Base-by-base conservation (phyloP, 2,888 invertebrate genomes). In the Nasonovia ribisnigri region DNA sequence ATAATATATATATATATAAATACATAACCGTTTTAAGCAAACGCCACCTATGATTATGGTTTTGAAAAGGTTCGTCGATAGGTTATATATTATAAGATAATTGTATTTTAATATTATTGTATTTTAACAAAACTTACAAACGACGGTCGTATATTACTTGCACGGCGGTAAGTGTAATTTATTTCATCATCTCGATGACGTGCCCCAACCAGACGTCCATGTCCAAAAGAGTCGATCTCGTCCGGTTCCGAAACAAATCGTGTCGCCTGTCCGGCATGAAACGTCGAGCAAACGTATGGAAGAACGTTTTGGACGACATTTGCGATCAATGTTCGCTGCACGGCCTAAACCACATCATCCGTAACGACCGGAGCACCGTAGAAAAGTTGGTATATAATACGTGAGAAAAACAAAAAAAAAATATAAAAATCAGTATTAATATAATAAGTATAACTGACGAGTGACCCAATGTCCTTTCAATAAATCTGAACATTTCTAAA, bases 301-400 rank as follows among this genome's bases (percentile, higher is more conserved):
- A 93, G 43, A 91, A 94, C 20, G 92, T 94, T 84, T 87, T 94
- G 46, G 48, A 93, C 10, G 95, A 95, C 54, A 90, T 95, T 29
- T 95, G 95, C 51, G 88, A 92, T 36, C 94, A 95, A 88, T 94
- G 94, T 57, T 95, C 95, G 29, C 93, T 95, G 11, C 95, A 95
- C 86, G 95, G 95, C 1, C 94, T 95, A 16, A 94, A 94, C 36
- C 94, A 95, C 87, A 94, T 95, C n/a, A 93, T 94, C 24, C 90
- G 94, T 24, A 57, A 84, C 8, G 94, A 95, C 16, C 93, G 94
- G 20, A 89, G 94, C 26, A 36, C 93, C 6, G 90, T 54, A 36
- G 95, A 95, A 84, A 95, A 94, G 95, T 95, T 24, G 77, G 92
- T 24, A n/a, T 24, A 51, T 20, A 51, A 51, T 51, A 51, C 51